Base-by-base conservation (phyloP, 2,113 vertebrate species). In the Probosciger aterrimus region DNA sequence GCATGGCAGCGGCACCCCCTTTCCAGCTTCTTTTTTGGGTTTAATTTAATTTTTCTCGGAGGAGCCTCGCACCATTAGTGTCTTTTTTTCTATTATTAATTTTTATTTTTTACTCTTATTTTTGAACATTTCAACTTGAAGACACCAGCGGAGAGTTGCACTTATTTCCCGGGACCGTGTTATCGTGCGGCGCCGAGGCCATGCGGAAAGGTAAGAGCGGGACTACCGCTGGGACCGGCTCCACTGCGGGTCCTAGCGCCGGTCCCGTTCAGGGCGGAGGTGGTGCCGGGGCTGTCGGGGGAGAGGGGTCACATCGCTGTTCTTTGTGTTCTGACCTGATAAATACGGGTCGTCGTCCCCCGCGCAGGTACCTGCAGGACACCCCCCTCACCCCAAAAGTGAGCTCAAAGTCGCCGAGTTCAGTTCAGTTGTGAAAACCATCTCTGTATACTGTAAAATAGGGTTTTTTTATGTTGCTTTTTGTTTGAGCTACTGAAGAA, bases 161-260 rank as follows among this genome's bases (percentile, higher is more conserved):
- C 43, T 4, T 30, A 9, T 31, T 49, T 18, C 19, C 74, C 57
- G 62, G 84, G 85, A 83, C n/a, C 3, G 80, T 14, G 84, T 15
- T 18, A 41, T 37, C n/a, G 75, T 11, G 69, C 79, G 68, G 92
- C 37, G 31, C 76, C 30, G 91, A 27, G 50, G 91, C 95, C 93
- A 73, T 87, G 88, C 82, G 41, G 67, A 62, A 77, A 95, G 95
- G 95, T 96, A 71, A 93, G 93, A 62, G 18, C 39, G 43, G 25
- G 18, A 17, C 17, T 5, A 18, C 9, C 10, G 16, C 52, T 22
- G 57, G 14, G 14, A 35, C 20, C 19, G 33, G 33, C 55, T 57
- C 14, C 31, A 14, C 55, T 57, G 55, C 33, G 33, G 33, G 55
- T 57, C 55, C 33, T 20, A n/a, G 12, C 55, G 55, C 13, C 55